Evolutionary conservation across 2,797 vertebrate species (phyloP).

Genomic region (Acanthurus leucopareius): DNA sequence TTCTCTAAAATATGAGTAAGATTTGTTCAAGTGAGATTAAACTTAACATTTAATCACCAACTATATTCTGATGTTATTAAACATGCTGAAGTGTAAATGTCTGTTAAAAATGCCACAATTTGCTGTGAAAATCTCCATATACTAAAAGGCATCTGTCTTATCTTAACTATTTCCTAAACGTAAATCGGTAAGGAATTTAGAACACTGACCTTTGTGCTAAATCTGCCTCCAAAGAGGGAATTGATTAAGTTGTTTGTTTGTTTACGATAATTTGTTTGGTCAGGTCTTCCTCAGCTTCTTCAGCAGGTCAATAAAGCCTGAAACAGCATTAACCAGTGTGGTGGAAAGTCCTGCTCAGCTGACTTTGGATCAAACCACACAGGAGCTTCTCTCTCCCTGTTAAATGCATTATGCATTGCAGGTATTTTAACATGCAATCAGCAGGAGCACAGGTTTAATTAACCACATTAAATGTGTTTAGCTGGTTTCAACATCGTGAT

Average conservation of each 20-base stretch:
- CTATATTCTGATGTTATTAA: background rate
- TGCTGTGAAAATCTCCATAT: background rate
- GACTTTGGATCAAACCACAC: slow-evolving; percentile 1
- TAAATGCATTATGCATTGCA: background rate
- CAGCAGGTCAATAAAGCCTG: slow-evolving; percentile 67
- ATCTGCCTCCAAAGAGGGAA: background rate
- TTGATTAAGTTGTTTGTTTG: slow-evolving; percentile 19
- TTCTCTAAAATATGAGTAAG: background rate
- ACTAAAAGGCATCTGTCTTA: background rate
- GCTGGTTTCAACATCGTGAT: no score
- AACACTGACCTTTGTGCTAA: slow-evolving; percentile 18
- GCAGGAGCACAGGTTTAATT: background rate
- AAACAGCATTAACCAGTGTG: slow-evolving; percentile 53
- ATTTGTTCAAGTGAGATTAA: background rate
- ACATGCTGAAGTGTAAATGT: background rate
- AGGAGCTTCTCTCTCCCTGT: background rate
- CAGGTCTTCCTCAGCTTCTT: slow-evolving; percentile 38
- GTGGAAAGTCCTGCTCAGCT: background rate
- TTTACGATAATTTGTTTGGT: slow-evolving; percentile 25
- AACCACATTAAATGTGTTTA: no score
- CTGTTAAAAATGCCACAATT: background rate
- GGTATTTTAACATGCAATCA: background rate
- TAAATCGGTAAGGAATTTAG: background rate
- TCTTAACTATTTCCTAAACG: background rate
- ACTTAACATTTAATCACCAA: background rate